Evolutionary conservation across 2,888 invertebrate species (phyloP).

Genomic region (Athrips mouffetella): DNA sequence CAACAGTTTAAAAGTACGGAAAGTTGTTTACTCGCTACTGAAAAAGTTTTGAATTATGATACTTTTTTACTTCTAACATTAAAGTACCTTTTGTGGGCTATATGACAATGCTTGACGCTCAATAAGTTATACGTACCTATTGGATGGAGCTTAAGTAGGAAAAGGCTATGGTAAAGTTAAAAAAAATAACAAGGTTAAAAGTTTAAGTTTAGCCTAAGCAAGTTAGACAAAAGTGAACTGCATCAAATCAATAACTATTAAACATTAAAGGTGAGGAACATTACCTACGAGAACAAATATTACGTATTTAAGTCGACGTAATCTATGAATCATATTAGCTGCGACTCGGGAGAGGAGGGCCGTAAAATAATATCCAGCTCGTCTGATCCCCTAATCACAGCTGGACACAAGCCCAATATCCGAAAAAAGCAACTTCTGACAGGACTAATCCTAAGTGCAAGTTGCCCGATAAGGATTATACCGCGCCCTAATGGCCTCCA

Average conservation of each 20-base stretch:
- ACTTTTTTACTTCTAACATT: neutral
- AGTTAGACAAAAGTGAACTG: too few species aligned
- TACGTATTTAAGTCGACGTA: neutral
- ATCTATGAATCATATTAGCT: neutral
- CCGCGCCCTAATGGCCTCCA: slow-evolving; percentile 73
- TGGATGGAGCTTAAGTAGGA: too few species aligned
- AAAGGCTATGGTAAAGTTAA: too few species aligned
- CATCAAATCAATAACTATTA: too few species aligned
- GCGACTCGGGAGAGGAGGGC: neutral
- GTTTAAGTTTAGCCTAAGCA: too few species aligned
- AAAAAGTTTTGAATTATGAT: neutral
- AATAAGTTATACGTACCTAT: too few species aligned
- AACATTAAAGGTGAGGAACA: too few species aligned
- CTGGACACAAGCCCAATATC: slow-evolving; percentile 64
- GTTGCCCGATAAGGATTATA: slow-evolving; percentile 76
- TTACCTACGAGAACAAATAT: neutral
- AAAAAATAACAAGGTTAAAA: too few species aligned
- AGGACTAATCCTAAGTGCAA: slow-evolving; percentile 78
- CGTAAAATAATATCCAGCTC: slow-evolving; percentile 29
- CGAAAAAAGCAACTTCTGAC: slow-evolving; percentile 74
- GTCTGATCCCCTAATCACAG: slow-evolving; percentile 65
- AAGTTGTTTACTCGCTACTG: neutral
- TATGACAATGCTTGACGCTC: too few species aligned
- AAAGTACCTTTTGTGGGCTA: too few species aligned
- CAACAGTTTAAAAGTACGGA: neutral